Evolutionary conservation across 2,797 vertebrate species (phyloP).

Genomic region (Bradypus variegatus): DNA sequence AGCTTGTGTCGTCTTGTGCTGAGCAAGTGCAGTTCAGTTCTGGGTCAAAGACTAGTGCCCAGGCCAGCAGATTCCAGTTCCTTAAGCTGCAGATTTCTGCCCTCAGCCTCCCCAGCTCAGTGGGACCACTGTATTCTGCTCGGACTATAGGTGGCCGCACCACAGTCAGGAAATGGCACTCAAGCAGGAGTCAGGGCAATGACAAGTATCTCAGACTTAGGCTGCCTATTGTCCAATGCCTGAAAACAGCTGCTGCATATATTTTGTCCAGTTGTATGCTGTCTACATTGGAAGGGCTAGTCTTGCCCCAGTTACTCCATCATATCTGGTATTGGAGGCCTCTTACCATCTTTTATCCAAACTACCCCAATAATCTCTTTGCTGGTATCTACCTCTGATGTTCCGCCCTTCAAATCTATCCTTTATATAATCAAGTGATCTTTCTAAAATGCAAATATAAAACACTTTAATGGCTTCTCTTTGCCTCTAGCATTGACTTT

Average conservation of each 20-base stretch:
- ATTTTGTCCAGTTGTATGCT: neutral
- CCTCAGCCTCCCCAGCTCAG: neutral
- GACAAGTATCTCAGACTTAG: neutral
- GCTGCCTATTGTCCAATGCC: neutral
- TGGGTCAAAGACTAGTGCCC: neutral
- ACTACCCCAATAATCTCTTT: neutral
- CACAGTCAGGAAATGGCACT: neutral
- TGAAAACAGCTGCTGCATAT: neutral
- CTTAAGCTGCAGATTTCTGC: neutral
- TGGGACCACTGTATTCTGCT: neutral
- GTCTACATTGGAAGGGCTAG: neutral
- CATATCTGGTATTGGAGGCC: neutral
- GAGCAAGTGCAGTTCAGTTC: neutral
- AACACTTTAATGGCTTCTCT: neutral
- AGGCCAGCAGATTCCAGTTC: neutral
- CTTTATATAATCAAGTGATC: neutral
- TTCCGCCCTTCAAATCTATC: neutral
- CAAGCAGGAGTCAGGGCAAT: neutral
- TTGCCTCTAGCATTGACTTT: neutral
- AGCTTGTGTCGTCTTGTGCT: neutral
- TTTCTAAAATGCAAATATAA: neutral
- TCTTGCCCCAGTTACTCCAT: neutral
- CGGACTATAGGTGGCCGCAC: neutral
- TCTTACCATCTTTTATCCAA: neutral
- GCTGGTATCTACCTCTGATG: neutral